Evolutionary conservation across 2,797 vertebrate species (phyloP), one percentile per base, ranked within the genome.

Genomic region (Xiphophorus birchmanni): DNA sequence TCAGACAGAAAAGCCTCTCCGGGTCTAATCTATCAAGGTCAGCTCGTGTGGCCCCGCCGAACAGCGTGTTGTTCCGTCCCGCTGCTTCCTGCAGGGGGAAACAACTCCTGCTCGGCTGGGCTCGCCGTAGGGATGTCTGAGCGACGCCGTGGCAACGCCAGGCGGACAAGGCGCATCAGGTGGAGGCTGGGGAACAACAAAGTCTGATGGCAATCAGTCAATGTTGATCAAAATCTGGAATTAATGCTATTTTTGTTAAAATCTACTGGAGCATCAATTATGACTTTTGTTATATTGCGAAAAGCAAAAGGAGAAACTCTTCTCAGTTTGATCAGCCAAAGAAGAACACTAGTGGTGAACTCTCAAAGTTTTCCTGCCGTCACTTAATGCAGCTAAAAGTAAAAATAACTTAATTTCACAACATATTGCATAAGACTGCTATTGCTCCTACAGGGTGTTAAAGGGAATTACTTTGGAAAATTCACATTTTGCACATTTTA

Each of bases 21-120:
- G 86, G 79, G 77, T 91, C 86, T 95, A 95, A 96, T 96, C 95
- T 95, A 94, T 94, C 94, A 96, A 96, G 95, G 95, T 96, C 95
- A 95, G 95, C 88, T 42, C 91, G 92, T 93, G 94, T 93, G 93
- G 91, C 90, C 93, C 87, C 84, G 91, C 91, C 94, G 91, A 94
- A 93, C 90, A 92, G 86, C 80, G 76, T 90, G 90, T 92, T 94
- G 93, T 94, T 95, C 92, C 90, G 82, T 90, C 88, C 92, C 79
- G 58, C 84, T 87, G 91, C 92, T 92, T 89, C 85, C 84, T 72
- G 83, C 87, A 76, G 87, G 81, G 87, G 80, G 89, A 89, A 80
- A 86, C 82, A 77, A 83, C 86, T 74, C 83, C 81, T 84, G 86
- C 74, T 76, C 71, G 82, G 77, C 69, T 82, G 60, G 32, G n/a